These are phyloP conservation scores for Ibycter americanus DNA, from an alignment of 2,797 vertebrate species.

Conservation along the genomic window DNA sequence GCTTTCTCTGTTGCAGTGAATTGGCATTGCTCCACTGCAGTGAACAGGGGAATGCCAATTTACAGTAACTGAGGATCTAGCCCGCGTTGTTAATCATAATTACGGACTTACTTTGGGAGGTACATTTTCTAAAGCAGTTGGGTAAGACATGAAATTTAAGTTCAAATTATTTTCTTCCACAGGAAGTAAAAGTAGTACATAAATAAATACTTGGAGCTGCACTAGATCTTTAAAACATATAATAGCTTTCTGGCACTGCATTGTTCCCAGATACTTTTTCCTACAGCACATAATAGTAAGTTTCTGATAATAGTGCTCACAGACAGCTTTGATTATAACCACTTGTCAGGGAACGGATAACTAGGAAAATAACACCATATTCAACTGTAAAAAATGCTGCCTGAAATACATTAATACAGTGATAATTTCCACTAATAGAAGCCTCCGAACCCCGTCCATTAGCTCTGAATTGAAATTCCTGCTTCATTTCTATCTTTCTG, in stretches of 20 bases:
- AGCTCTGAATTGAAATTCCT: slow-evolving; percentile 5
- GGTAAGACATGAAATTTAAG: slow-evolving; percentile 68
- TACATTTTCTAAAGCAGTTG: slow-evolving; percentile 50
- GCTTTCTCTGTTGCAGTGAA: not conserved
- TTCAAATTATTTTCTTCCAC: slow-evolving; percentile 71
- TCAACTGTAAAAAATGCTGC: slow-evolving; percentile 59
- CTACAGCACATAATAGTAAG: slow-evolving; percentile 58
- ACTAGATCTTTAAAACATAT: slow-evolving; percentile 67
- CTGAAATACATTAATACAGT: slow-evolving; percentile 64
- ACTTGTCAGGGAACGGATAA: slow-evolving; percentile 58
- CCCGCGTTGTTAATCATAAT: not conserved
- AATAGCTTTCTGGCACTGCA: slow-evolving; percentile 50
- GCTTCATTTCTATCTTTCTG: not conserved
- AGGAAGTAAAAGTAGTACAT: slow-evolving; percentile 51
- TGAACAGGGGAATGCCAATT: not conserved
- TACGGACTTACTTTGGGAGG: slow-evolving; percentile 41
- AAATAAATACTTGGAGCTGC: slow-evolving; percentile 66
- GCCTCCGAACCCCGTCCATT: slow-evolving; percentile 23
- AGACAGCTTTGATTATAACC: slow-evolving; percentile 72
- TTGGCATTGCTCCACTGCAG: not conserved
- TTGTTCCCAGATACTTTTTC: slow-evolving; percentile 42
- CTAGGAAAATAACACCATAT: slow-evolving; percentile 64
- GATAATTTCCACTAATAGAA: slow-evolving; percentile 60
- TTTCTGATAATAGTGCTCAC: slow-evolving; percentile 64
- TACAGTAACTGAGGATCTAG: not conserved